Evolutionary conservation across 2,888 invertebrate genomes (phyloP), one percentile per base, ranked within the genome.

Genomic region (Trichopoda pennipes): DNA sequence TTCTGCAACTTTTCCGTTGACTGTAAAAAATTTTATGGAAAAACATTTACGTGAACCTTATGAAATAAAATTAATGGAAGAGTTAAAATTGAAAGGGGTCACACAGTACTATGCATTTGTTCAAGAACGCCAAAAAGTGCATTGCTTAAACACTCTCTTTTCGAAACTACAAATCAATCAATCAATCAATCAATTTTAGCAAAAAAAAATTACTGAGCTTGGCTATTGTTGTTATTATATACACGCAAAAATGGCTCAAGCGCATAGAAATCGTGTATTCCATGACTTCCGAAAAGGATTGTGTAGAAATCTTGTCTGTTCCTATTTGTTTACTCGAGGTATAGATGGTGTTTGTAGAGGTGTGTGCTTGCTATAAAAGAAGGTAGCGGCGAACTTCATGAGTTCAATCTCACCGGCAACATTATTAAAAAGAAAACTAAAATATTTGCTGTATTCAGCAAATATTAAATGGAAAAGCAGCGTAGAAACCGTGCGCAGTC

Each of bases 61-160:
- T 91, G 99, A 99, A 93, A 99, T 99, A 88, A 99, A 99, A 92
- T 94, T 99, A 90, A 99, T 99, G 99, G 99, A 99, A 90, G 99
- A 99, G 92, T 93, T 99, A 89, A 99, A 99, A 85, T 92, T 99
- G 85, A 99, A 99, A 92, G 99, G 99, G 91, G 99, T 99, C 86
- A 99, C 99, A 88, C 99, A 99, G 93, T 99, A 99, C 94, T 99
- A 99, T 92, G 99, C 99, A 89, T 99, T 99, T 93, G 99, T 99
- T 85, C 99, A 99, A 92, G 99, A 99, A 93, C 95, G 98, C 91
- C 99, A 99, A 92, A 99, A 99, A 93, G 99, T 99, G 87, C 99
- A 99, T 92, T 99, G 99, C 93, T 94, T 99, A 92, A 99, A 99
- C 93, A 99, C 99, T 89, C 93, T 99, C 88, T 99, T 99, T 93